phyloP scores from a whole-genome alignment of 2,797 vertebrate species.

The Trachops cirrhosus region DNA sequence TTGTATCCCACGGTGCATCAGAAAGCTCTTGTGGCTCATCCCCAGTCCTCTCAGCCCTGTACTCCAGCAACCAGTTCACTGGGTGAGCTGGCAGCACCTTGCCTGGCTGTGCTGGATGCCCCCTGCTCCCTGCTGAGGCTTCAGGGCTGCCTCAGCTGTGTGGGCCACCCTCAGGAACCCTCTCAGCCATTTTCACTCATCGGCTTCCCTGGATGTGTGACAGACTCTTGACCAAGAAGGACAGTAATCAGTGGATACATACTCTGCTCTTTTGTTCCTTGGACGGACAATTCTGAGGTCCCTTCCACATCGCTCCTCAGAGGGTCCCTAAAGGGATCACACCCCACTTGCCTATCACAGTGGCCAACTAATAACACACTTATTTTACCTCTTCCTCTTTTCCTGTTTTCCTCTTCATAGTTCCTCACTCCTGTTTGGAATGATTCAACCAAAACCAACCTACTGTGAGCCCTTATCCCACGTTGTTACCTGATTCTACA shows the following conservation, averaged over 20 bases:
- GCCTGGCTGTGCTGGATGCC: background rate
- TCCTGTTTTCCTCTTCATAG: background rate
- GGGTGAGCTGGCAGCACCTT: background rate
- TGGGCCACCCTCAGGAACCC: background rate
- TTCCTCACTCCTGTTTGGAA: background rate
- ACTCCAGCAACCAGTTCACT: background rate
- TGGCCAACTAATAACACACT: background rate
- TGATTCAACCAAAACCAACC: background rate
- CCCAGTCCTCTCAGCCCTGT: background rate
- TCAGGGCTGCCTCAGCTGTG: background rate
- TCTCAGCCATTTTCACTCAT: background rate
- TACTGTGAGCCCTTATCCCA: background rate
- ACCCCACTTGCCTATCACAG: background rate
- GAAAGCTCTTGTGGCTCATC: background rate
- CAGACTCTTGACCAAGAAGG: background rate
- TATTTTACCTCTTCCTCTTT: background rate
- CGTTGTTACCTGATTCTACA: background rate
- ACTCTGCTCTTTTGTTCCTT: background rate
- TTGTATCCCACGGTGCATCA: background rate
- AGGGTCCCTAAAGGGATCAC: background rate
- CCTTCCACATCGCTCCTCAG: background rate
- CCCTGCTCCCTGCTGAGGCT: background rate
- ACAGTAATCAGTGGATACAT: background rate
- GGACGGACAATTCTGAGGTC: background rate
- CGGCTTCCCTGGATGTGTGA: background rate